Evolutionary conservation across 2,888 invertebrate genomes (phyloP).

Genomic region (Amphimallon solstitiale): DNA sequence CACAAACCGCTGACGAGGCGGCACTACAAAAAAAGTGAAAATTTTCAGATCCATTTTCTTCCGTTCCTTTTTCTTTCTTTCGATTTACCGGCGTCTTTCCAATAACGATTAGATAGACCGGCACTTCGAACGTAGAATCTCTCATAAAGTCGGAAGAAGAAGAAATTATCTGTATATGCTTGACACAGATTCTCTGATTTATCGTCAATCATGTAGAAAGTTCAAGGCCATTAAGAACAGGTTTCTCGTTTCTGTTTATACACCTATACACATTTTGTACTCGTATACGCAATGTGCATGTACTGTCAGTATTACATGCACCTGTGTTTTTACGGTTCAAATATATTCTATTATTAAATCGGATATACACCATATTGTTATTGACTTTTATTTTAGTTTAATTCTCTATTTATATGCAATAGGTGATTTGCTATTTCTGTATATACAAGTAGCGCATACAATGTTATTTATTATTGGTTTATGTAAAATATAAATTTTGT

Average conservation of each 20-base stretch:
- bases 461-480: too few relatives aligned
- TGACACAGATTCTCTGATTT: conserved; percentile 27
- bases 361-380: too few relatives aligned
- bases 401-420: too few relatives aligned
- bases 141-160: conserved; percentile 1
- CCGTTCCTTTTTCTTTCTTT: neutral
- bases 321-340: too few relatives aligned
- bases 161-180: conserved; percentile 13
- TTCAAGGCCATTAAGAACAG: conserved; percentile 33
- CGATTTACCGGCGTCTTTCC: neutral
- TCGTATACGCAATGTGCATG: too few relatives aligned
- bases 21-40: conserved; percentile 23
- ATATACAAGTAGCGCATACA: too few relatives aligned
- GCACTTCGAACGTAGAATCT: neutral
- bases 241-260: neutral
- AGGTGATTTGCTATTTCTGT: too few relatives aligned
- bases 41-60: neutral
- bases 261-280: too few relatives aligned
- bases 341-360: too few relatives aligned
- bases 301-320: too few relatives aligned
- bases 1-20: conserved; percentile 9
- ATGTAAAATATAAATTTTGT: too few relatives aligned
- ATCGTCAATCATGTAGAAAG: conserved; percentile 17
- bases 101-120: neutral
- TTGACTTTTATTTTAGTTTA: too few relatives aligned